Percentiles rank a stretch among this genome's conserved stretches.
phyloP scores from a whole-genome alignment of 2,797 vertebrate species.

The Rachycentron canadum region DNA sequence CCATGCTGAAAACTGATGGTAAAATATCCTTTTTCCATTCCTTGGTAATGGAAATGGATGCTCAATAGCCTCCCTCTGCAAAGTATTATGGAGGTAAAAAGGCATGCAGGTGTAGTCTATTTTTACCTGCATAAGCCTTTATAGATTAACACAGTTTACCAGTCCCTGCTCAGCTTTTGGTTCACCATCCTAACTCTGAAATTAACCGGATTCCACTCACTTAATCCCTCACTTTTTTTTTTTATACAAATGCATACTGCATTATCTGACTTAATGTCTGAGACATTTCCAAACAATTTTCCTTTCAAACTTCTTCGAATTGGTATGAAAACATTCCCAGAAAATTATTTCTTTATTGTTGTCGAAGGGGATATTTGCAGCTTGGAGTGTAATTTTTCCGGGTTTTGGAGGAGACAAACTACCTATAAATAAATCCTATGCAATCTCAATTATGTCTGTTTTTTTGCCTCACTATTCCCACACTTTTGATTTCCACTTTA shows the following conservation, averaged over 20 bases:
- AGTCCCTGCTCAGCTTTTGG: conserved; percentile 65
- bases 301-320: conserved; percentile 68
- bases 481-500: conserved; percentile 85
- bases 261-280: conserved; percentile 80
- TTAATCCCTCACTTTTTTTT: conserved; percentile 77
- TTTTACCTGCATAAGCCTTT: conserved; percentile 83
- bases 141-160: conserved; percentile 83
- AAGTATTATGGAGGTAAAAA: conserved; percentile 73
- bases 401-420: conserved; percentile 77
- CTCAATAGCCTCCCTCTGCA: conserved; percentile 63
- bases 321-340: conserved; percentile 73
- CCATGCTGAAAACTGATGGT: conserved; percentile 51
- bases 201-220: conserved; percentile 78
- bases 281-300: conserved; percentile 76
- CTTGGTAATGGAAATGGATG: conserved; percentile 67
- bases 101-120: conserved; percentile 81
- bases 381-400: conserved; percentile 76
- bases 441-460: conserved; percentile 80
- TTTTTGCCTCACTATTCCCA: conserved; percentile 65
- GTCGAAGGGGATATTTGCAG: conserved; percentile 68
- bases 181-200: conserved; percentile 74
- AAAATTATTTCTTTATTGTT: conserved; percentile 80
- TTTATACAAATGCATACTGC: conserved; percentile 70
- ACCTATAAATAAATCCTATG: conserved; percentile 76
- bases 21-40: conserved; percentile 64